Base-by-base conservation (phyloP, 2,797 vertebrate species). In the Spea hammondii region DNA sequence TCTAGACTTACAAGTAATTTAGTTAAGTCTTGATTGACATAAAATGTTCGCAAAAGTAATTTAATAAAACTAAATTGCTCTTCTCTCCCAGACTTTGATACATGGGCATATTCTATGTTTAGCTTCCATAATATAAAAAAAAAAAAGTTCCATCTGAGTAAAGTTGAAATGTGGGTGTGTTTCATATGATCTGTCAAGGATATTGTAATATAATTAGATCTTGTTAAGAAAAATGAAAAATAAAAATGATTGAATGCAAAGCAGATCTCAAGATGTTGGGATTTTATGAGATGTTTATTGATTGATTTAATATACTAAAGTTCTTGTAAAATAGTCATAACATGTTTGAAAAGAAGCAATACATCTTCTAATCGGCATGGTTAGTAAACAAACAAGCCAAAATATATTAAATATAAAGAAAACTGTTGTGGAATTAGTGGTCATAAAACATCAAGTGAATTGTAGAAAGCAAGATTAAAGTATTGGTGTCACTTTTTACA, bases 231-330 rank as follows among this genome's bases (percentile, higher is more conserved):
- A 64, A 79, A 68, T 79, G 12, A 67, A 73, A 62, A 17, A 51
- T 73, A 46, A 50, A 62, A 69, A 64, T 79, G 72, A 79, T 64
- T 79, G 72, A 79, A 64, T 60, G 65, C 53, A 74, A 71, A 69
- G 46, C 54, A 79, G 17, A 53, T 79, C 54, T 55, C 55, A 45
- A 70, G 78, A 62, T 32, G 62, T 67, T 17, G 32, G 59, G 12
- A 51, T 72, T 72, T 79, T 72, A 45, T 73, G 8, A 72, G 70
- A 74, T 74, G 64, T 69, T 74, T 79, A 79, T 67, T 79, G 77
- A 79, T 79, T 32, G 60, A 32, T n/a, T 44, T 79, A 64, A 78
- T 44, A 48, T 50, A 65, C 11, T 17, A 71, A 64, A 44, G 11
- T 0, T 32, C 8, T 45, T 11, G 9, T 72, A 68, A 73, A 73